phyloP scores from a whole-genome alignment of 2,888 invertebrate species.

The Rhagophthalmus giganteus region DNA sequence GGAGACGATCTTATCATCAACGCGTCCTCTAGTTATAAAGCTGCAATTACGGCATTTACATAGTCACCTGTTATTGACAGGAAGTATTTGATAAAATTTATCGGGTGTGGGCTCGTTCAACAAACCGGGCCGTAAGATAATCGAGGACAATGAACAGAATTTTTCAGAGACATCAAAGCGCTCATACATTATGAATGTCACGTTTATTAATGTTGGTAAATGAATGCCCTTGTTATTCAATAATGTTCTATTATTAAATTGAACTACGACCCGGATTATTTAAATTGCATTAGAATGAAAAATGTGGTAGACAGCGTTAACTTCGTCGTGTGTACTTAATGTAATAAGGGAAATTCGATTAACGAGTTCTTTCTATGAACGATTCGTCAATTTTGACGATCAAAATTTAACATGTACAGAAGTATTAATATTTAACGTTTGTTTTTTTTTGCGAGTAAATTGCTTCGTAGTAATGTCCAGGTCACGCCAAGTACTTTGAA shows the following conservation, averaged over 20 bases:
- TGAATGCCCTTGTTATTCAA: conserved; percentile 26
- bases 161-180: conserved; percentile 8
- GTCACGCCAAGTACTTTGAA: neutral
- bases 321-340: too few species aligned
- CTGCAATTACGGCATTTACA: conserved; percentile 7
- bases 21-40: conserved; percentile 11
- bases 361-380: too few species aligned
- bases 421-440: too few species aligned
- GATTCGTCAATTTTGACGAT: too few species aligned
- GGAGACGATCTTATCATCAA: conserved; percentile 7
- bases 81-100: conserved; percentile 16
- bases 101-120: conserved; percentile 3
- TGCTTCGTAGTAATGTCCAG: neutral
- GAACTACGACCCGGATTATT: conserved; percentile 17
- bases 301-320: too few species aligned
- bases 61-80: conserved; percentile 8
- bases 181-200: conserved; percentile 17
- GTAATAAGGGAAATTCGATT: too few species aligned
- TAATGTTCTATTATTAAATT: conserved; percentile 21
- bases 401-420: too few species aligned
- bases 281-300: neutral
- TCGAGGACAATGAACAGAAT: conserved; percentile 11
- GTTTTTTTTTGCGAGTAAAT: neutral
- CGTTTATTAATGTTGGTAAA: conserved; percentile 17
- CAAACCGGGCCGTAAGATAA: conserved; percentile 5